Evolutionary conservation across 2,797 vertebrate species (phyloP), one percentile per base, ranked within the genome.

Genomic region (Sebastes nivosus): DNA sequence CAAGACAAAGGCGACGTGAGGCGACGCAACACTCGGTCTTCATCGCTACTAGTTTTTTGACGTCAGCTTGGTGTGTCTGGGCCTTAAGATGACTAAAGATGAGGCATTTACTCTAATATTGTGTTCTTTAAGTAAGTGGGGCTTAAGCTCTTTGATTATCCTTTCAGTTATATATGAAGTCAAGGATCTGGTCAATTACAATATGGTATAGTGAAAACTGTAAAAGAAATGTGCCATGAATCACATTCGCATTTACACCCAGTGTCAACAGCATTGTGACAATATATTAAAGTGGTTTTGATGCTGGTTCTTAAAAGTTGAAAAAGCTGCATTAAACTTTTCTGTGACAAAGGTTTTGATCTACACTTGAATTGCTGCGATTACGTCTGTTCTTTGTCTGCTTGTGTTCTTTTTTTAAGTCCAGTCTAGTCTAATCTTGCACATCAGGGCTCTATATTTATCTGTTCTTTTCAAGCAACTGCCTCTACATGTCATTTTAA

Each of bases 361-460:
- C 67, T 60, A 2, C 38, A 46, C 66, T 74, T 52, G 72, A 70
- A 32, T 24, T 60, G 38, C 16, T 77, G 50, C 24, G 54, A 10
- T 68, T 67, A 9, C 36, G 63, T 75, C 54, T 75, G 20, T 38
- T 20, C 64, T 52, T 14, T 20, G 32, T 29, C 29, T 73, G 38
- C 58, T 42, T 76, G 29, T 79, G 64, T 77, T 79, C 64, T 73
- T 72, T 72, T 74, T 75, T 69, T 67, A 42, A 72, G 50, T 27
- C 38, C 72, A 50, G 65, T 66, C 60, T 24, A 38, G 52, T 84
- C 77, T 68, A 67, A 59, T 89, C 67, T 60, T 71, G 55, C 50
- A 80, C 69, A 83, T 59, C 20, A 72, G 25, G 38, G 32, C 58
- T 78, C 88, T 86, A 84, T 84, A 86, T 87, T 82, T 89, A 80